phyloP scores from a whole-genome alignment of 2,797 vertebrate species.

The Paratrypauchen microcephalus region DNA sequence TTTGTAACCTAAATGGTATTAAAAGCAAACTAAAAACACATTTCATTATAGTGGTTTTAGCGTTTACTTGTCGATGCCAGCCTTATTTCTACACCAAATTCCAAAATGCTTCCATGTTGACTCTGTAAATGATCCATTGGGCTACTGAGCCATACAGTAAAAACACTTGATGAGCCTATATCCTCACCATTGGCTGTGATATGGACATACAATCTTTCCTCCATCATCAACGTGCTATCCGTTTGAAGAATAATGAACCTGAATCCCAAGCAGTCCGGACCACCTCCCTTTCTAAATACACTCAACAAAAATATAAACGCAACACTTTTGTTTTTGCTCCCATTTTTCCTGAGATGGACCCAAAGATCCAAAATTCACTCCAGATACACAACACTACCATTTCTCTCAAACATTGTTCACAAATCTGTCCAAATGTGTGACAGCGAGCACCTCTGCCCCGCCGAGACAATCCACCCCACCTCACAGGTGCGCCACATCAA shows the following conservation, averaged over 20 bases:
- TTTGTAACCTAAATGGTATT: not conserved
- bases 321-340: no score
- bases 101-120: constrained; percentile 19
- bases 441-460: no score
- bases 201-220: not conserved
- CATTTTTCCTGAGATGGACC: no score
- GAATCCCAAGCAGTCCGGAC: not conserved
- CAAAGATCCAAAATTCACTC: no score
- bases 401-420: no score
- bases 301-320: no score
- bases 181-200: constrained; percentile 1
- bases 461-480: no score
- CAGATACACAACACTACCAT: no score
- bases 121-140: constrained; percentile 26
- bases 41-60: not conserved
- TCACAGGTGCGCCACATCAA: no score
- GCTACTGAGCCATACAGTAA: constrained; percentile 1
- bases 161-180: constrained; percentile 10
- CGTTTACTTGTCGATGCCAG: not conserved
- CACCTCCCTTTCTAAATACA: constrained; percentile 1
- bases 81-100: constrained; percentile 2
- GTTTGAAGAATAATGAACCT: no score
- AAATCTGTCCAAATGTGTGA: no score
- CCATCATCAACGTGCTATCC: not conserved
- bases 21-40: not conserved